Base-by-base conservation (phyloP, 1,140 invertebrate genomes). In the Dendroctonus ponderosae region DNA sequence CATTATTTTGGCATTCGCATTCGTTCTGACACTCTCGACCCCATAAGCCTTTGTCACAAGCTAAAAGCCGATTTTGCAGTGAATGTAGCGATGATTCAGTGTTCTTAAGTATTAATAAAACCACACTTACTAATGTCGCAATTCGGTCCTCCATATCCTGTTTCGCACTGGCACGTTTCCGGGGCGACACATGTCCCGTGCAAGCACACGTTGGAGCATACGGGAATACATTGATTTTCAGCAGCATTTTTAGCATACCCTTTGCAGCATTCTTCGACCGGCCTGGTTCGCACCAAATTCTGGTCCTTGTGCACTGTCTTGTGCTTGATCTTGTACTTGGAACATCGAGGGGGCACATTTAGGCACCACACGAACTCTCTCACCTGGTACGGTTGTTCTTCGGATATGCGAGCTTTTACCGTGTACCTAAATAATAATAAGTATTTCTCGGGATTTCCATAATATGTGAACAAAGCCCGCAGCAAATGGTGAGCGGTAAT, bases 141-240 rank as follows among this genome's bases (percentile, higher is more conserved):
- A n/a, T 56, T 56, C 11, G 53, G 53, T 38, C 53, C 53, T 39
- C 53, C 53, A 15, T 56, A 56, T 50, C 93, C 93, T 48, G 87
- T 85, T 63, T 89, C 87, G 75, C 94, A 97, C 77, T 93, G 87
- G 77, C 94, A 97, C 62, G 85, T 85, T 72, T 96, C 88, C 0
- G 94, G 94, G 14, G 87, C 90, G 38, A 91, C 79, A 76, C 94
- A 97, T 46, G 83, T 85, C 11, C 95, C 95, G 78, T 94, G 88
- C 44, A 91, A 80, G 75, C 95, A 97, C 11, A 87, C 81, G 39
- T 90, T 82, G 6, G 85, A 86, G 78, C 94, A 97, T 65, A 93
- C 82, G 0, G 94, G 88, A 68, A 89, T 82, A 75, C 93, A 94
- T 46, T 81, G 83, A 61, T 85, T 81, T 15, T 84, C 85, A 9